A percentile compares a stretch with the other conserved stretches of the same genome.
Evolutionary conservation across 2,113 vertebrate species (phyloP).

Genomic region (Atractosteus spatula): DNA sequence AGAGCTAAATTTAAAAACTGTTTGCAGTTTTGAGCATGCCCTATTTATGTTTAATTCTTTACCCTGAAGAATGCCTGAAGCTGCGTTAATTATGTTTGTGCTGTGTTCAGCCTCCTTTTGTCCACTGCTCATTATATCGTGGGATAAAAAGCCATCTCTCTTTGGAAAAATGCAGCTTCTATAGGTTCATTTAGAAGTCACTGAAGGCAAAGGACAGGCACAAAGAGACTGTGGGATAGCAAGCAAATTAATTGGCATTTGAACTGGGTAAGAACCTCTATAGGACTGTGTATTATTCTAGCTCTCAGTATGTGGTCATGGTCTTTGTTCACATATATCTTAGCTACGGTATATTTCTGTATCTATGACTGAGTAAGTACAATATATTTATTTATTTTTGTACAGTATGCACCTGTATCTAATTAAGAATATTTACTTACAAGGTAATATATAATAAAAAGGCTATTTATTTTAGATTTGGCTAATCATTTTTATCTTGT

Average conservation of each 20-base stretch:
- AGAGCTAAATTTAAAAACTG: too few relatives aligned
- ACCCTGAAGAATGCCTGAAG: conserved; percentile 10
- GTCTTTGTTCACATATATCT: too few relatives aligned
- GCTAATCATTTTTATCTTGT: too few relatives aligned
- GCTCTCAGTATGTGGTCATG: too few relatives aligned
- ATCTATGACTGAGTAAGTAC: too few relatives aligned
- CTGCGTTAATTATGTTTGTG: conserved; percentile 25
- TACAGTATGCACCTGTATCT: too few relatives aligned
- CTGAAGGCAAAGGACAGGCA: neutral
- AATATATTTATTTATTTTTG: too few relatives aligned
- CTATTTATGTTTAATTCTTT: conserved; percentile 8
- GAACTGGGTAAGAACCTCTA: conserved; percentile 13
- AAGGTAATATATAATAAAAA: too few relatives aligned
- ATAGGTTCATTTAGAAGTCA: conserved; percentile 30
- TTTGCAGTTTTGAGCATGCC: conserved; percentile 13
- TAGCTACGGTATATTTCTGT: too few relatives aligned
- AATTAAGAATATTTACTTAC: too few relatives aligned
- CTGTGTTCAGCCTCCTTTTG: conserved; percentile 28
- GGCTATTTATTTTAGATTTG: too few relatives aligned
- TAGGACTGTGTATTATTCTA: neutral
- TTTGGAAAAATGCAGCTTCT: conserved; percentile 9
- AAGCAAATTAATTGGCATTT: conserved; percentile 29
- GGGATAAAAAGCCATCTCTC: neutral
- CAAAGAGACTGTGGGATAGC: conserved; percentile 15
- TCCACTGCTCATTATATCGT: conserved; percentile 29